Evolutionary conservation across 1,140 invertebrate species (phyloP).

Genomic region (Platorchestia sp.): DNA sequence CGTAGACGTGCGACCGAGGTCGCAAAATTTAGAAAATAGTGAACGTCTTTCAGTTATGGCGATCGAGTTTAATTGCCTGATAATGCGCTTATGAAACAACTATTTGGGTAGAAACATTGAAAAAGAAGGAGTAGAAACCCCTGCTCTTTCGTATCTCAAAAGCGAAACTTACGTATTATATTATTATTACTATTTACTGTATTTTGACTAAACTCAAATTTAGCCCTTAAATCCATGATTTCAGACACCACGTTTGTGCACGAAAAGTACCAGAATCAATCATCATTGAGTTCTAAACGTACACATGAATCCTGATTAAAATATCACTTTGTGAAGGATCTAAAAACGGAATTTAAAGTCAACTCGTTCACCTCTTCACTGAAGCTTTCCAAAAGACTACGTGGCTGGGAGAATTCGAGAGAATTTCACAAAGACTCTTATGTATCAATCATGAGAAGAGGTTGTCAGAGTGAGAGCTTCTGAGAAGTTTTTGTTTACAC

Average conservation of each 20-base stretch:
- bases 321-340: background rate
- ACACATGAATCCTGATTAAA: background rate
- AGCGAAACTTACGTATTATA: too few relatives aligned
- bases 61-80: background rate
- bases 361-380: background rate
- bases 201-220: background rate
- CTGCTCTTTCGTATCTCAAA: background rate
- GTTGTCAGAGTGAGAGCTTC: background rate
- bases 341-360: background rate
- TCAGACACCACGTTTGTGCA: background rate
- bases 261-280: background rate
- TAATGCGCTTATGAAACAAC: background rate
- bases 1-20: too few relatives aligned
- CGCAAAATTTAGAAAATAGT: background rate
- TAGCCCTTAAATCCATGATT: background rate
- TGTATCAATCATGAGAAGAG: background rate
- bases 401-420: background rate
- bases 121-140: too few relatives aligned
- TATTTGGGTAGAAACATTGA: background rate
- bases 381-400: background rate
- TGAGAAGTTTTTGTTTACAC: constrained; percentile 36
- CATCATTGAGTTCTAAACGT: background rate
- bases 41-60: background rate
- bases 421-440: constrained; percentile 6
- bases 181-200: background rate